These are phyloP conservation scores for Odontomachus brunneus DNA, from an alignment of 1,140 invertebrate species.

Conservation along the genomic window DNA sequence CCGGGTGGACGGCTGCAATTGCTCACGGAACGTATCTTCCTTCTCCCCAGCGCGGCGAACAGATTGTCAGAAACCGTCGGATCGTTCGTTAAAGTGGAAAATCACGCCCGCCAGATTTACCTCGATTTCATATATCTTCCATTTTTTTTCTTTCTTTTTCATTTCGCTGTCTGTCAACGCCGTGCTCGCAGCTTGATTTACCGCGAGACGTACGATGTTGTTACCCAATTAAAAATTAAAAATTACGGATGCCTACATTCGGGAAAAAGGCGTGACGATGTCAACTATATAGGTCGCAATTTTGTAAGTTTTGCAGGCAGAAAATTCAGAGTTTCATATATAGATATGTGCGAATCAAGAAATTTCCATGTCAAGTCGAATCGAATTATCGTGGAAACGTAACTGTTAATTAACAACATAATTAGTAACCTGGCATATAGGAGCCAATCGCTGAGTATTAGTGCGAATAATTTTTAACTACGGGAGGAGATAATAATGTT, in stretches of 20 bases:
- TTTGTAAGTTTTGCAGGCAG: too few relatives aligned
- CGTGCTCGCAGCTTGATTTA: constrained; percentile 18
- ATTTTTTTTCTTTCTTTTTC: background rate
- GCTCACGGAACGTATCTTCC: constrained; percentile 60
- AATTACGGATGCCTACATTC: background rate
- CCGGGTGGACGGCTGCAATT: constrained; percentile 55
- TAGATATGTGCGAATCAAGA: too few relatives aligned
- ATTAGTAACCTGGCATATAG: too few relatives aligned
- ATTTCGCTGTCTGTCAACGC: constrained; percentile 16
- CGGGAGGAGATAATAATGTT: too few relatives aligned
- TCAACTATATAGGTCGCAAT: too few relatives aligned
- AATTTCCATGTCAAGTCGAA: too few relatives aligned
- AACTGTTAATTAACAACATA: too few relatives aligned
- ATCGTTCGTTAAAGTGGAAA: constrained; percentile 59
- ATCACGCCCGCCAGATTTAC: constrained; percentile 51
- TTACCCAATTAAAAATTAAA: constrained; percentile 11
- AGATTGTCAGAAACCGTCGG: constrained; percentile 58
- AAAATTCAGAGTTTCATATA: too few relatives aligned
- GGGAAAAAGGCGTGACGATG: too few relatives aligned
- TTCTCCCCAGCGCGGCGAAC: constrained; percentile 38
- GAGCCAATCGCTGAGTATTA: too few relatives aligned
- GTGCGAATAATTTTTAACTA: too few relatives aligned
- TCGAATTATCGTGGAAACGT: too few relatives aligned
- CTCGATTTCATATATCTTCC: constrained; percentile 48
- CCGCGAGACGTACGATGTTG: constrained; percentile 5